Conservation (phyloP, 2,888 invertebrate genomes). For the Celastrina argiolus region DNA sequence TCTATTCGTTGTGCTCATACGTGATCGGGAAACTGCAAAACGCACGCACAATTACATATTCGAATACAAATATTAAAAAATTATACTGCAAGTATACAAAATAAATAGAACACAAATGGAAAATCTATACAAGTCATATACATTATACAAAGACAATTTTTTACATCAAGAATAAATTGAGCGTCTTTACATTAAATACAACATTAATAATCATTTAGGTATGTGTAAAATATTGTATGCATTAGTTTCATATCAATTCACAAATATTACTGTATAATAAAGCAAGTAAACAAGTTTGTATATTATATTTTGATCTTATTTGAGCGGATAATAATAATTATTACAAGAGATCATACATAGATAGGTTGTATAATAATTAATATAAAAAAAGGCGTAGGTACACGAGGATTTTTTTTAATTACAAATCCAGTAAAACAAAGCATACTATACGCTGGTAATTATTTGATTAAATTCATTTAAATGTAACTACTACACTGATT, state of each 20-base stretch:
- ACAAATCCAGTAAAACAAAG: slow-evolving; percentile 3
- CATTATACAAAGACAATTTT: slow-evolving; percentile 25
- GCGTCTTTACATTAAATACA: slow-evolving; percentile 22
- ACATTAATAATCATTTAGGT: neutral
- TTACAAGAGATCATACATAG: slow-evolving; percentile 2
- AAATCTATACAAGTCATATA: slow-evolving; percentile 28
- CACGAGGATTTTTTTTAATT: neutral
- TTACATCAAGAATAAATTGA: slow-evolving; percentile 25
- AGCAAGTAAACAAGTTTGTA: neutral
- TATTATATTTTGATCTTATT: neutral
- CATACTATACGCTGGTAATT: neutral
- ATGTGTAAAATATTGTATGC: slow-evolving; percentile 18
- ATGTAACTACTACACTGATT: slow-evolving; percentile 21
- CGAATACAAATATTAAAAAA: neutral
- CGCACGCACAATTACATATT: slow-evolving; percentile 12
- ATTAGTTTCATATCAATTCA: slow-evolving; percentile 1
- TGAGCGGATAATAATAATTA: neutral
- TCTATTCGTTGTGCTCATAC: neutral
- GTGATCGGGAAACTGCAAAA: neutral
- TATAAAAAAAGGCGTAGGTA: neutral
- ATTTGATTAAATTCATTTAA: slow-evolving; percentile 22
- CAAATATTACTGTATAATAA: slow-evolving; percentile 11
- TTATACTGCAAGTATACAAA: neutral
- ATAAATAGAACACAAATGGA: slow-evolving; percentile 9
- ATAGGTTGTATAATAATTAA: neutral